Base-by-base conservation (phyloP, 2,888 invertebrate genomes). In the Eumerus sabulonum region DNA sequence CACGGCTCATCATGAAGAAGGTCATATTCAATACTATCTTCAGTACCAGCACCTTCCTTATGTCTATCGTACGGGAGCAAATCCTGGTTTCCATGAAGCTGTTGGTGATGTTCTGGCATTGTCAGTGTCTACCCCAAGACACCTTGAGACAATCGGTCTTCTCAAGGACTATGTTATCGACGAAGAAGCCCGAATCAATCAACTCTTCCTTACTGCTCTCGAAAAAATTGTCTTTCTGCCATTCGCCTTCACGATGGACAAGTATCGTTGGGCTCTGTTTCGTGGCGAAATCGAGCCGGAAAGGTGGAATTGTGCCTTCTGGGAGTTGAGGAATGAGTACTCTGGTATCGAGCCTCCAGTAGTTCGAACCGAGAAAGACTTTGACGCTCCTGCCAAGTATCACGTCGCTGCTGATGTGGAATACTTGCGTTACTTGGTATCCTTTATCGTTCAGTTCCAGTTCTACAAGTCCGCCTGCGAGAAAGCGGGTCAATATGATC, bases 371-470 rank as follows among this genome's bases (percentile, higher is more conserved):
- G 93, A 93, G 83, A 90, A 91, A 1, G 93, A 94, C 87, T 95
- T 95, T 68, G 95, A 95, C 86, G 92, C 94, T 0, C 94, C 93
- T 2, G 92, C 94, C 16, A 95, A 94, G 84, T 95, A 93, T 84
- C 94, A 95, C 82, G 90, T 94, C 0, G 92, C 93, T 1, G 92
- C 92, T 59, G 92, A 93, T 87, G 92, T 93, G 2, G 93, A 93
- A 72, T 94, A 93, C 85, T 90, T 93, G 54, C 91, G 93, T 84
- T 94, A 94, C 87, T 92, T 93, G 87, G 94, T 96, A 0, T 94
- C 94, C 27, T 93, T 92, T 86, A 93, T 97, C 74, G 90, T 94
- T 47, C 94, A 95, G 90, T 95, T 94, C 90, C 94, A 94, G 87
- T 93, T 95, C 88, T 93, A 94, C 86, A 92, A 93, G 62, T 91